Percentiles rank a stretch among this genome's conserved stretches.
These are phyloP conservation scores for Picus viridis DNA, from an alignment of 2,797 vertebrate genomes.

Conservation along the genomic window DNA sequence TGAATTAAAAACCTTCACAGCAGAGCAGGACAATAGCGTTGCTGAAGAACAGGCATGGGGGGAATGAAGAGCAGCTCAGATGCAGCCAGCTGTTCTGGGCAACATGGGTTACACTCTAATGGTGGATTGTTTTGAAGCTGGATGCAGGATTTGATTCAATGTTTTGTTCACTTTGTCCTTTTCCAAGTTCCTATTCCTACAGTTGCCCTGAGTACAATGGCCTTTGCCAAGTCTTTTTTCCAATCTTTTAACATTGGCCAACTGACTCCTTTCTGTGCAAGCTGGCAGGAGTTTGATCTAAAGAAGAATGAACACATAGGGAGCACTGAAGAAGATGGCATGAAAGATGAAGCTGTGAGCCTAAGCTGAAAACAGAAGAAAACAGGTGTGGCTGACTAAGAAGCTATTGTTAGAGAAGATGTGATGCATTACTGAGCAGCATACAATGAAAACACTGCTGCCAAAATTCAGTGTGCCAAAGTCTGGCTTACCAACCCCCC, in stretches of 20 bases:
- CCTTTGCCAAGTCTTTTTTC: constrained; percentile 21
- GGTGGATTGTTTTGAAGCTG: neutral
- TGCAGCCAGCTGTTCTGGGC: neutral
- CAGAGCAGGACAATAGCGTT: neutral
- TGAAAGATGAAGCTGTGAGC: neutral
- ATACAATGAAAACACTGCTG: neutral
- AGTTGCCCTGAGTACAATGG: neutral
- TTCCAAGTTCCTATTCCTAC: neutral
- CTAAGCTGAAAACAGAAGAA: neutral
- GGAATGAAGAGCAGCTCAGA: neutral
- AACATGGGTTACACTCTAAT: neutral
- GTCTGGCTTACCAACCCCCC: neutral
- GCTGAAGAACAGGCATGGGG: neutral
- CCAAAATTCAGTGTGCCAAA: neutral
- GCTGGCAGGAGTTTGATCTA: neutral
- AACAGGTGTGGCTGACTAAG: constrained; percentile 16
- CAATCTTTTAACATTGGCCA: constrained; percentile 15
- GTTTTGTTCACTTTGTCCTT: neutral
- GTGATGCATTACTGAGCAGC: neutral
- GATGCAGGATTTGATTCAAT: neutral
- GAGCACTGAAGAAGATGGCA: neutral
- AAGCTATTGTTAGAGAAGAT: neutral
- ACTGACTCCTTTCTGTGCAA: constrained; percentile 13
- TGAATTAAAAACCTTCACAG: neutral
- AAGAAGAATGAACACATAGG: neutral